Percentiles rank a stretch among this genome's conserved stretches.
phyloP scores from a whole-genome alignment of 2,113 vertebrate genomes.

The Colinus virginianus region DNA sequence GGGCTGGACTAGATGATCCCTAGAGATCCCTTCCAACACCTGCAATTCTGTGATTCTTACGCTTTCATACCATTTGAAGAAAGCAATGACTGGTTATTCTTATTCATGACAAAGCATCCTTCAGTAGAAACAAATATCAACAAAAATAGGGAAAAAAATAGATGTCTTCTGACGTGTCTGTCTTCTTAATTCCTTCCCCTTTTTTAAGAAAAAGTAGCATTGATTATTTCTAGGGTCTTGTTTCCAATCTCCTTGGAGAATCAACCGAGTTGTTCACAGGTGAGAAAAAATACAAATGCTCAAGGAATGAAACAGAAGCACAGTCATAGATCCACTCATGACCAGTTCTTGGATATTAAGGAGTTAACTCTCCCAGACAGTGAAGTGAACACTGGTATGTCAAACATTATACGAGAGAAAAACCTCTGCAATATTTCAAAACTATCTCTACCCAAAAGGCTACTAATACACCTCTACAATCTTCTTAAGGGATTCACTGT shows the following conservation, averaged over 20 bases:
- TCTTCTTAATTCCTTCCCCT: slow-evolving; percentile 38
- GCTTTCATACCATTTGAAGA: slow-evolving; percentile 29
- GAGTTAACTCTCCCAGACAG: background rate
- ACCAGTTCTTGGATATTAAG: background rate
- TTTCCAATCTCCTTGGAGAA: slow-evolving; percentile 52
- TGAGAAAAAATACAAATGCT: background rate
- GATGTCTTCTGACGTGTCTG: background rate
- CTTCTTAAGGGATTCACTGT: background rate
- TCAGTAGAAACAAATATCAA: slow-evolving; percentile 42
- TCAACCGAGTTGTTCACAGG: slow-evolving; percentile 41
- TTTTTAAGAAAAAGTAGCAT: slow-evolving; percentile 31
- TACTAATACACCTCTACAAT: background rate
- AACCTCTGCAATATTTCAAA: background rate
- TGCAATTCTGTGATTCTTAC: background rate
- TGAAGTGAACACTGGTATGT: background rate
- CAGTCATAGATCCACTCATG: background rate
- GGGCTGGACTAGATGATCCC: no score
- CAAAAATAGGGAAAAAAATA: slow-evolving; percentile 33
- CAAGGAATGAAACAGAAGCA: background rate
- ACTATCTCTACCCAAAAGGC: background rate
- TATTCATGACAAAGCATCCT: slow-evolving; percentile 25
- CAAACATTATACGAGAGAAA: background rate
- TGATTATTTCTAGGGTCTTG: slow-evolving; percentile 5
- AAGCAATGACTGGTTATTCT: slow-evolving; percentile 22
- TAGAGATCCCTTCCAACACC: no score